Evolutionary conservation across 2,113 vertebrate species (phyloP).

Genomic region (Cryptomyrus ogoouensis): DNA sequence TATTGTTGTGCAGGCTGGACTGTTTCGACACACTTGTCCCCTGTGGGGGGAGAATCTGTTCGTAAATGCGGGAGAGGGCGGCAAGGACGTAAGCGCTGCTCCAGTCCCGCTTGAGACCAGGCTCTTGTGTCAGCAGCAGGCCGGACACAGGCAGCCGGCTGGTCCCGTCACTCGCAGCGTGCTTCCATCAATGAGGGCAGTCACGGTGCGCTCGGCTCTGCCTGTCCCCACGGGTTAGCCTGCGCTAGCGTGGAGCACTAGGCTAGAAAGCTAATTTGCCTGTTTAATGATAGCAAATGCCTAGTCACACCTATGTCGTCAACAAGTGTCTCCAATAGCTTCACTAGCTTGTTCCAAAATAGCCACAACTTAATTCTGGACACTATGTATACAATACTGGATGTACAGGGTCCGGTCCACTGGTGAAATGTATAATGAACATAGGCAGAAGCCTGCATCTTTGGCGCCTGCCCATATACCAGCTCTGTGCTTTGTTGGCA

Average conservation of each 20-base stretch:
- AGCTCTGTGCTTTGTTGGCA: background rate
- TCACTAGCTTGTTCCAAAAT: background rate
- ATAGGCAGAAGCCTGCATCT: background rate
- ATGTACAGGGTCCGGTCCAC: background rate
- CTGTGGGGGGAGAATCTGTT: constrained; percentile 5
- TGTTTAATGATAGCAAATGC: background rate
- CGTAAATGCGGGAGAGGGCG: background rate
- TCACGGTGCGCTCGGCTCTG: background rate
- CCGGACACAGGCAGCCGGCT: background rate
- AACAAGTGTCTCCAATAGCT: background rate
- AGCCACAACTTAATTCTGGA: background rate
- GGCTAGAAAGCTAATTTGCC: background rate
- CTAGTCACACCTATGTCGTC: background rate
- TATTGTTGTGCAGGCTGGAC: background rate
- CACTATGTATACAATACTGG: background rate
- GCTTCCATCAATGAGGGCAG: background rate
- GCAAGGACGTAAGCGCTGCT: background rate
- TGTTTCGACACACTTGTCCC: background rate
- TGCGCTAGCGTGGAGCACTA: background rate
- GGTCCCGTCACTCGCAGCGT: background rate
- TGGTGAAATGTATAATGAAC: background rate
- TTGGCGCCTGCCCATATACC: background rate
- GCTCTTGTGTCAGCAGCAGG: background rate
- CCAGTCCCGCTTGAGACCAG: background rate
- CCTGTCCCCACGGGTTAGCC: background rate